Percentiles rank a stretch among this genome's conserved stretches.
phyloP scores from a whole-genome alignment of 2,113 vertebrate species.

The Astatotilapia flaviijosephi region DNA sequence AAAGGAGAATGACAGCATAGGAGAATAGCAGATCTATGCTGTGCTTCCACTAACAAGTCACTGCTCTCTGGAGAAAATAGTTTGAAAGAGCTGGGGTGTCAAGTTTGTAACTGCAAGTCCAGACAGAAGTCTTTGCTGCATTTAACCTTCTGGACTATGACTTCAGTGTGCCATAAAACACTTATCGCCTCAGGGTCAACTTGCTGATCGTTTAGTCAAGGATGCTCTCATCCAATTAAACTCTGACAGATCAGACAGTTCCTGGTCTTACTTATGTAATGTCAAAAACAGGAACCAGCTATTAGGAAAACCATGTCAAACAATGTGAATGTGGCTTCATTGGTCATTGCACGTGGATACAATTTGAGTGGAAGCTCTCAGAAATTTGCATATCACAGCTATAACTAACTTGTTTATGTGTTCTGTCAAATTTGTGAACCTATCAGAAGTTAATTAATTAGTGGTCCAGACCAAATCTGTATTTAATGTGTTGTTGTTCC shows the following conservation, averaged over 20 bases:
- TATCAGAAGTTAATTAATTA: neutral
- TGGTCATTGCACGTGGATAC: neutral
- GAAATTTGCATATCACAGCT: neutral
- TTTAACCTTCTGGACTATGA: neutral
- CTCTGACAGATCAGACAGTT: neutral
- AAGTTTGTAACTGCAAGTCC: neutral
- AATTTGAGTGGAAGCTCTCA: neutral
- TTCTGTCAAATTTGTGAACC: neutral
- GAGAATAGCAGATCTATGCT: neutral
- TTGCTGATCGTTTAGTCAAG: neutral
- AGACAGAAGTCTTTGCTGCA: neutral
- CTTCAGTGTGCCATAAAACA: neutral
- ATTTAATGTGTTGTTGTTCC: neutral
- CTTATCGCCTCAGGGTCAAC: neutral
- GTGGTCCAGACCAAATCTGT: neutral
- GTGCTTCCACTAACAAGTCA: neutral
- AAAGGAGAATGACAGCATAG: neutral
- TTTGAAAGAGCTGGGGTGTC: neutral
- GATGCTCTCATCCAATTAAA: neutral
- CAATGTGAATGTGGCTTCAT: neutral
- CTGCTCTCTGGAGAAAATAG: neutral
- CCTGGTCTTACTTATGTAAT: neutral
- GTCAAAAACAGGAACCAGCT: neutral
- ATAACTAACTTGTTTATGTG: neutral
- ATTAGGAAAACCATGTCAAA: neutral